A percentile compares a stretch with the other conserved stretches of the same genome.
phyloP scores from a whole-genome alignment of 2,888 invertebrate genomes.

The Gymnocheta viridis region DNA sequence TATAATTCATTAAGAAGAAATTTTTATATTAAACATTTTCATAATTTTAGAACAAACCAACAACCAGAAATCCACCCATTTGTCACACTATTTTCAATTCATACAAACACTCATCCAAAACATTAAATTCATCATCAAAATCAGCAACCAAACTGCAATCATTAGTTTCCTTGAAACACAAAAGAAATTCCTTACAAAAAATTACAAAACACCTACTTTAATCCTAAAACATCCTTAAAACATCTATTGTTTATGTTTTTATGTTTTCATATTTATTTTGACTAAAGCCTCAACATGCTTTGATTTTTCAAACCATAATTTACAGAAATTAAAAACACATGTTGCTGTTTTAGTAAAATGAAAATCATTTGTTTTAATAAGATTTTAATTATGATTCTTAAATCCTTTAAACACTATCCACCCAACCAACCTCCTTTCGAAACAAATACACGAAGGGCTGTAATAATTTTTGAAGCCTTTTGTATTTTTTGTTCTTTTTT shows the following conservation, averaged over 20 bases:
- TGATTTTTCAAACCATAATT: slow-evolving; percentile 4
- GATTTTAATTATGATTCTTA: slow-evolving; percentile 60
- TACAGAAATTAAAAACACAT: slow-evolving; percentile 30
- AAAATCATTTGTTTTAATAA: slow-evolving; percentile 40
- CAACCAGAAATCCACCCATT: slow-evolving; percentile 70
- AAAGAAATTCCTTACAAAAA: slow-evolving; percentile 30
- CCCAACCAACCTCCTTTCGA: not conserved
- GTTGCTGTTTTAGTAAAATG: slow-evolving; percentile 40
- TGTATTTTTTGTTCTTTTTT: slow-evolving; percentile 53
- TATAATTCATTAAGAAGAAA: not conserved
- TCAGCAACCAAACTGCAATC: slow-evolving; percentile 17
- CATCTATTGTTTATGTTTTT: not conserved
- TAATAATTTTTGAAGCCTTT: slow-evolving; percentile 67
- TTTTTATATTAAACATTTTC: not conserved
- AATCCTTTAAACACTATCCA: slow-evolving; percentile 15
- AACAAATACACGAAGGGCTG: slow-evolving; percentile 53
- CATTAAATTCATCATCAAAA: slow-evolving; percentile 51
- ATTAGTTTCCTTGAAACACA: slow-evolving; percentile 19
- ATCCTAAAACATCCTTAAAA: slow-evolving; percentile 35
- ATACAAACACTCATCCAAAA: slow-evolving; percentile 45
- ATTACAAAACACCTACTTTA: slow-evolving; percentile 4
- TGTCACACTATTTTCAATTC: slow-evolving; percentile 58
- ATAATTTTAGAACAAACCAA: slow-evolving; percentile 46
- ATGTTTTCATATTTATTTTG: slow-evolving; percentile 10
- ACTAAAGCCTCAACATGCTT: slow-evolving; percentile 23